Evolutionary conservation across 2,113 vertebrate genomes (phyloP).

Genomic region (Todiramphus chloris): DNA sequence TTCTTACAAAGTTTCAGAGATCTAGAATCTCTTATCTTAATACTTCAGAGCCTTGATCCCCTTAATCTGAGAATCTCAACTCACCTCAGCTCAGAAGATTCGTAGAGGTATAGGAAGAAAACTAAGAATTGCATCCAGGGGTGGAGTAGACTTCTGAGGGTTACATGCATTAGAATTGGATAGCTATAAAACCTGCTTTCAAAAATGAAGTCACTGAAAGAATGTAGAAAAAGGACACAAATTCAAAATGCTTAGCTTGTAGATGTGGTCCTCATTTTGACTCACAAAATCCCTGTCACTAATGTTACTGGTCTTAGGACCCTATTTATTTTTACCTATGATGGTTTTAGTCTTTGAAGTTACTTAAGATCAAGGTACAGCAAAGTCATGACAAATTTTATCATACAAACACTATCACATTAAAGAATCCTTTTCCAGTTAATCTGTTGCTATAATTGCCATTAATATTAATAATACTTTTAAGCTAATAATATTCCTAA

Average conservation of each 20-base stretch:
- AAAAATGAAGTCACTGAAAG: neutral
- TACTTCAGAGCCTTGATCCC: neutral
- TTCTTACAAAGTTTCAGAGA: neutral
- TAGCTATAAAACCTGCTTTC: neutral
- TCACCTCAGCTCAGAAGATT: neutral
- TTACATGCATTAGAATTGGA: neutral
- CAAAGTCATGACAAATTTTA: neutral
- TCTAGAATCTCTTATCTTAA: neutral
- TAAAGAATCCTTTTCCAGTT: neutral
- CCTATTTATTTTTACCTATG: neutral
- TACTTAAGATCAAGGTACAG: neutral
- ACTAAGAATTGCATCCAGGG: neutral
- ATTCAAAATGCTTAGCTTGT: neutral
- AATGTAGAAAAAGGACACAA: neutral
- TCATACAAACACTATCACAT: neutral
- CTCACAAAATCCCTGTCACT: neutral
- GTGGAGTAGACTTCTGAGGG: neutral
- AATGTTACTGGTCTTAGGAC: neutral
- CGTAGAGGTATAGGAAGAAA: neutral
- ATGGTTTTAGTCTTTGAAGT: neutral
- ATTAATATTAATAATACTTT: neutral
- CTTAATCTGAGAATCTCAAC: neutral
- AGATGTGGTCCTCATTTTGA: rapidly evolving
- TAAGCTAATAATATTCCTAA: neutral
- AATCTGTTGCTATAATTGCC: neutral